Base-by-base conservation (phyloP, 30 jellyfish, hydroid and myxozoan species). In the Clytia hemisphaerica region DNA sequence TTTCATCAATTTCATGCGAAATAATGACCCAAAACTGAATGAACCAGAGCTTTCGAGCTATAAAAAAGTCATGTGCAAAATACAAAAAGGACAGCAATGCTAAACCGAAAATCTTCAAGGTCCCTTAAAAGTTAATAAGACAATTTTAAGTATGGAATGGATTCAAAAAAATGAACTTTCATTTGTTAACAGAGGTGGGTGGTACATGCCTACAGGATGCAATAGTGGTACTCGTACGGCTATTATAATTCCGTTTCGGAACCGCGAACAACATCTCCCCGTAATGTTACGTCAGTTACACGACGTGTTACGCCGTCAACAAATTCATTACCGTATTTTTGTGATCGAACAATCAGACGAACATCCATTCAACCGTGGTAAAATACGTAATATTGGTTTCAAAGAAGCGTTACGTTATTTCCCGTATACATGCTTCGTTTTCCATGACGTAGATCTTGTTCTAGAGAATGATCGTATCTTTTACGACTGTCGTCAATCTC, bases 341-440 rank as follows among this genome's bases (percentile, higher is more conserved):
- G 83, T 54, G 15, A 36, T 71, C 7, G 83, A 71, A 16, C 83
- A 71, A 30, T 18, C n/a, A 4, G 84, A 45, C 42, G 73, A 33
- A 28, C 15, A 44, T 6, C 74, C 76, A 7, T 76, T 76, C 37
- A 76, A 76, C 34, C n/a, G 89, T 32, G 89, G 88, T 6, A 67
- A 40, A 67, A 37, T 76, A 1, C 26, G 68, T 38, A 76, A 76
- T 69, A 78, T 76, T 25, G 89, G 89, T 5, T 61, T 38, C 2
- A 27, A 14, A 5, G 89, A 76, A 67, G 88, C 88, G 9, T 30
- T 25, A 32, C 68, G 68, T 19, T 37, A 14, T 37, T 71, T 33
- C 21, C 48, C 68, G 14, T 76, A 60, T 67, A 37, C 28, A 3
- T 76, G 89, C 37, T 62, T 76, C 2, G 67, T 76, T 3, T 61